phyloP scores from a whole-genome alignment of 1,140 invertebrate species.

The Asbolus verrucosus region DNA sequence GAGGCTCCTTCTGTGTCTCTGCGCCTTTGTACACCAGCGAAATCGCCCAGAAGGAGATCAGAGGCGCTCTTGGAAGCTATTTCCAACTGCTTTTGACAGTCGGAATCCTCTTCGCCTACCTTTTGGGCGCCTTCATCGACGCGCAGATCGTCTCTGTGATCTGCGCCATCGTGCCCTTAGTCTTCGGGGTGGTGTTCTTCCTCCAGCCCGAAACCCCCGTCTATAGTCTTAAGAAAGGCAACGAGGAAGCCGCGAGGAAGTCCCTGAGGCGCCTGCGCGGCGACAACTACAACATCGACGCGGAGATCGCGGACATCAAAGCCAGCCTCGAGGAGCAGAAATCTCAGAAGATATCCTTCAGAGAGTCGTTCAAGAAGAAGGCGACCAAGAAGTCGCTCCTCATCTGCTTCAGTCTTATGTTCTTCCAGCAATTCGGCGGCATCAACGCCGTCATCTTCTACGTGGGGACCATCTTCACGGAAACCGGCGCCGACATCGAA shows the following conservation, averaged over 20 bases:
- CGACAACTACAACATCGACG: conserved; percentile 72
- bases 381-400: conserved; percentile 68
- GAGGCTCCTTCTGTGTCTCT: conserved; percentile 73
- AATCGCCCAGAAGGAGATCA: conserved; percentile 74
- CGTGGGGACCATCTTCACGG: conserved; percentile 66
- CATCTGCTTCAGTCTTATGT: conserved; percentile 74
- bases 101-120: conserved; percentile 74
- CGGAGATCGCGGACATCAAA: conserved; percentile 69
- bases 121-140: conserved; percentile 65
- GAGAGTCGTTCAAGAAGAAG: conserved; percentile 65
- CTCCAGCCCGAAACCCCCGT: conserved; percentile 79
- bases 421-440: conserved; percentile 76
- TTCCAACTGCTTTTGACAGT: conserved; percentile 75
- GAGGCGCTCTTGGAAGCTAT: conserved; percentile 77
- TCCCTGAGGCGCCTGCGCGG: conserved; percentile 78
- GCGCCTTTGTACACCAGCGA: conserved; percentile 81
- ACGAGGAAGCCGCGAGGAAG: conserved; percentile 73
- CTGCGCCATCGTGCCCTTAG: conserved; percentile 70
- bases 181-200: conserved; percentile 72
- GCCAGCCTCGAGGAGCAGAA: conserved; percentile 60
- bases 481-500: conserved; percentile 64
- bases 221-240: conserved; percentile 69
- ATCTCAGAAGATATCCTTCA: conserved; percentile 60
- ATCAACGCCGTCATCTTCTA: conserved; percentile 76
- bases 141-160: conserved; percentile 69